Conservation (phyloP, 2,888 invertebrate genomes). For the Andrena flavipes region DNA sequence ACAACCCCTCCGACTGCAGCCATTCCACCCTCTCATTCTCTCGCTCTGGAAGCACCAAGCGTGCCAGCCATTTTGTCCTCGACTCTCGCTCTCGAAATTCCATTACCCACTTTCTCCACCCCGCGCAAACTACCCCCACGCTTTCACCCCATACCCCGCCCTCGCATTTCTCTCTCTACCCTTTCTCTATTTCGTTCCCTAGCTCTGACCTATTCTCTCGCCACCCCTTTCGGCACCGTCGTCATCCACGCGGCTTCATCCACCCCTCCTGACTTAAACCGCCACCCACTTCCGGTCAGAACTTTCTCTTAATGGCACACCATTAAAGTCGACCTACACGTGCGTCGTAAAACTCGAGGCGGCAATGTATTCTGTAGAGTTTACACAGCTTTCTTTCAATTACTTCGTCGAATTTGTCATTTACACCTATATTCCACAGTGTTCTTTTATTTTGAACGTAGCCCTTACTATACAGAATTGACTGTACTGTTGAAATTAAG, state of each 20-base stretch:
- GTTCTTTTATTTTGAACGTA: no score
- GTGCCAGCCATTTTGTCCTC: slow-evolving; percentile 79
- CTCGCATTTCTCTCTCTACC: slow-evolving; percentile 51
- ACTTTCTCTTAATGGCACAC: slow-evolving; percentile 71
- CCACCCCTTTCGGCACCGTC: slow-evolving; percentile 61
- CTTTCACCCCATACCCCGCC: slow-evolving; percentile 53
- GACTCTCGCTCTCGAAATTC: slow-evolving; percentile 82
- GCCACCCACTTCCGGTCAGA: slow-evolving; percentile 71
- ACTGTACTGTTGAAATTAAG: no score
- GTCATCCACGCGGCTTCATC: slow-evolving; percentile 65
- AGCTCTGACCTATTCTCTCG: slow-evolving; percentile 34
- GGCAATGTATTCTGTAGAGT: not conserved
- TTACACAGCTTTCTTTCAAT: not conserved
- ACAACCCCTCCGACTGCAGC: slow-evolving; percentile 75
- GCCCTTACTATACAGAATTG: no score
- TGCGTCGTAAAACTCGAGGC: slow-evolving; percentile 11
- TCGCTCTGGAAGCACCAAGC: slow-evolving; percentile 67
- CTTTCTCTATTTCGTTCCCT: slow-evolving; percentile 32
- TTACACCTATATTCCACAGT: no score
- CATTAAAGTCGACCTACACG: slow-evolving; percentile 60
- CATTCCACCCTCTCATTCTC: slow-evolving; percentile 67
- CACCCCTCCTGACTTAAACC: slow-evolving; percentile 55
- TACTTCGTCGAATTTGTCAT: no score
- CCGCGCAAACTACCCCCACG: slow-evolving; percentile 64
- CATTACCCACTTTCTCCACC: slow-evolving; percentile 78